Base-by-base conservation (phyloP, 2,113 vertebrate genomes). In the Geococcyx californianus region DNA sequence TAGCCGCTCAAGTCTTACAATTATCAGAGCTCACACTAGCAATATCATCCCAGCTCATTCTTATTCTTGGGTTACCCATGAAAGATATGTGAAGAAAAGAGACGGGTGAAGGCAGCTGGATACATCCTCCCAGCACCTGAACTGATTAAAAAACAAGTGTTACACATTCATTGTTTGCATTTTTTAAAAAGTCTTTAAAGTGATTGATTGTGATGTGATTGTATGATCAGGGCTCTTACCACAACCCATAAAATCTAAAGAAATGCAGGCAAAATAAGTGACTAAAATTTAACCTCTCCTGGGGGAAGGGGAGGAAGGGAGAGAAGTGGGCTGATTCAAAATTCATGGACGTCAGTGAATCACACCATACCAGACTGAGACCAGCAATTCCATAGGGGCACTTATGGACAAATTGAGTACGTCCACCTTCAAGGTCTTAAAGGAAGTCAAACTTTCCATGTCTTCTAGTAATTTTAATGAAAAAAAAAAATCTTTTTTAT, bases 181-280 rank as follows among this genome's bases (percentile, higher is more conserved):
- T 87, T 92, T 7, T 13, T 28, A 94, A 89, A 90, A 89, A 95
- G 90, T 92, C 72, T 80, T 95, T 80, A 31, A 78, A 90, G 95
- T 96, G 93, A 96, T 89, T 97, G 90, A 94, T 54, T 91, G 93
- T 95, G 95, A 97, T 16, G 94, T 96, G 98, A 98, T 98, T 98
- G 98, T 96, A 98, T 95, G 29, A 67, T 89, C 44, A 77, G 95
- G 95, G 84, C 93, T 97, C 69, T 66, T 80, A 90, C 90, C 96
- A 92, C 91, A 92, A 97, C 95, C 91, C 25, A 0, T 58, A 77
- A 66, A 78, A 76, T 67, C 91, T 93, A 93, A 94, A 95, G 89
- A 70, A 93, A 96, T 31, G 62, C 95, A 91, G 82, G 92, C 82
- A 91, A 91, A 95, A 44, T 90, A 97, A 94, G 82, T 96, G 95